A percentile compares a stretch with the other conserved stretches of the same genome.
These are phyloP conservation scores for Maniola jurtina DNA, from an alignment of 1,140 invertebrate species.

Conservation along the genomic window DNA sequence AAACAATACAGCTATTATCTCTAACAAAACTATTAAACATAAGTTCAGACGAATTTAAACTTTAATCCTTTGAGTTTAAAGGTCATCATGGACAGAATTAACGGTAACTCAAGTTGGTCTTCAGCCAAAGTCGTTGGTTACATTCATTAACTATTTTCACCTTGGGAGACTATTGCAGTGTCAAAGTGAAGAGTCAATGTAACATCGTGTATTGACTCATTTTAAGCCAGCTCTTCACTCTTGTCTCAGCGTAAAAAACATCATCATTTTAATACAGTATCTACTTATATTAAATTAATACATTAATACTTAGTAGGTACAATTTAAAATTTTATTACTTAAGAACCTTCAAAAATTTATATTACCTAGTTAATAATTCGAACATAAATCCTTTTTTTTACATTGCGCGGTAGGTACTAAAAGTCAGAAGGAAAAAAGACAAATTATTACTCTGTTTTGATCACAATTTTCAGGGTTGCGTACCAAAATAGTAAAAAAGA, in stretches of 20 bases:
- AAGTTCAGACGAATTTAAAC: conserved; percentile 2
- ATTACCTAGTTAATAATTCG: too few relatives aligned
- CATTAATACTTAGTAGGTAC: too few relatives aligned
- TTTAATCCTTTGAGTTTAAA: conserved; percentile 19
- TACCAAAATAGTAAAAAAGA: too few relatives aligned
- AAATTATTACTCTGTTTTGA: too few relatives aligned
- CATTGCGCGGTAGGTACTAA: too few relatives aligned
- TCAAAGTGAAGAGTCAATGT: conserved; percentile 45
- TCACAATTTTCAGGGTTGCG: too few relatives aligned
- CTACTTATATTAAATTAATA: too few relatives aligned
- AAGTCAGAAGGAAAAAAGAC: too few relatives aligned
- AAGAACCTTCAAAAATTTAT: too few relatives aligned
- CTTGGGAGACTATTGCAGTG: conserved; percentile 48
- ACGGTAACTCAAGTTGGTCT: conserved; percentile 28
- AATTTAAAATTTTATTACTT: too few relatives aligned
- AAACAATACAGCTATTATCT: conserved; percentile 18
- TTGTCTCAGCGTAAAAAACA: neutral
- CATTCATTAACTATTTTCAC: conserved; percentile 45
- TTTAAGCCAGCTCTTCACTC: neutral
- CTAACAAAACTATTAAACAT: conserved; percentile 5
- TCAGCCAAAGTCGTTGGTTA: conserved; percentile 41
- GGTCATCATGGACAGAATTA: neutral
- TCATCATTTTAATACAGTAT: too few relatives aligned
- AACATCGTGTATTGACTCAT: conserved; percentile 19
- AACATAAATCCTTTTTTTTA: too few relatives aligned